Evolutionary conservation across 2,113 vertebrate species (phyloP), one percentile per base, ranked within the genome.

Genomic region (Pachypanchax playfairii): DNA sequence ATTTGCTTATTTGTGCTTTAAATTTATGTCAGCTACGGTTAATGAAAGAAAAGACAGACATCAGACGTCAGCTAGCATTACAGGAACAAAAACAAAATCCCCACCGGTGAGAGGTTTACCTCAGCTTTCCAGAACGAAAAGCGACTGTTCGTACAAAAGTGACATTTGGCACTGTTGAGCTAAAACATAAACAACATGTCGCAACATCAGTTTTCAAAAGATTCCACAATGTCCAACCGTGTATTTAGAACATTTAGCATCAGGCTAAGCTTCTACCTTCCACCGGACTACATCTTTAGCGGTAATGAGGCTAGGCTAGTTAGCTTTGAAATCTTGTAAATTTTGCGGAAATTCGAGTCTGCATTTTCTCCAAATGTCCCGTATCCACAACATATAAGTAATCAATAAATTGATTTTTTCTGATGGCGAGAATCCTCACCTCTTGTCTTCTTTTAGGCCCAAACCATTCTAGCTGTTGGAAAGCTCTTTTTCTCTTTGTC

Each of bases 381-480:
- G 44, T 22, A 56, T 17, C 22, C 49, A 57, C 6, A 0, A 6
- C 24, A 20, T 14, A 12, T 12, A 22, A 13, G 21, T 28, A 44
- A 26, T 41, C 4, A 31, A 11, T 15, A 72, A 60, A 56, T 9
- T 20, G 1, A 4, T 17, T 1, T 3, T 24, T 11, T 7, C 2
- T 25, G 20, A 56, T 11, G 54, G 9, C 22, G n/a, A 51, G 60
- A 65, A 75, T 70, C 64, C 91, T 92, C 89, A 93, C 92, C 92
- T 93, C 91, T 90, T 68, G 78, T 92, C 92, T 91, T 87, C 90
- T 84, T 86, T 92, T 89, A 93, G 92, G 92, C 92, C 92, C 90
- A 88, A 89, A 92, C 89, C 92, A 93, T 92, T 86, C 88, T 91
- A 89, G 91, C 91, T 90, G 78, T 81, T 87, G 86, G 87, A 88